Evolutionary conservation across 2,113 vertebrate genomes (phyloP).

Genomic region (Taxidea taxus): DNA sequence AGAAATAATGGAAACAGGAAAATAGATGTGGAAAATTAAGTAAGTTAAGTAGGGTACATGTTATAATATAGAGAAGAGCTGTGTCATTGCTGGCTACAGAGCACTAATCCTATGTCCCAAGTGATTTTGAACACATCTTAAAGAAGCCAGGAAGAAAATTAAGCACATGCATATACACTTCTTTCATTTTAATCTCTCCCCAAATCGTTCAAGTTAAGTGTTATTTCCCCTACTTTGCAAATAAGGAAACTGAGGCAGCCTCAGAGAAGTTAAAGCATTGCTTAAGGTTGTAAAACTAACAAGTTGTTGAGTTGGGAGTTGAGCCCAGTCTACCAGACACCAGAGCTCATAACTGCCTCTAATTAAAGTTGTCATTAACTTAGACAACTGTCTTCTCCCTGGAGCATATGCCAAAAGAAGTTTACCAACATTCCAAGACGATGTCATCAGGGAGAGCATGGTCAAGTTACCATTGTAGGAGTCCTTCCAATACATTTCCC

Average conservation of each 20-base stretch:
- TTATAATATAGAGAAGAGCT: neutral
- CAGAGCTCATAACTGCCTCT: neutral
- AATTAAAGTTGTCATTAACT: neutral
- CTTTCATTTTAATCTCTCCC: neutral
- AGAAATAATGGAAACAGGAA: neutral
- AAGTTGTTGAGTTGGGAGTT: neutral
- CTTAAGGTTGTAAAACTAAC: neutral
- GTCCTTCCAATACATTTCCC: slow-evolving; percentile 65
- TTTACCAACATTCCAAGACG: slow-evolving; percentile 60
- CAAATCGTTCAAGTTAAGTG: neutral
- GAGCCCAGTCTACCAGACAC: neutral
- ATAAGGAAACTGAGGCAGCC: slow-evolving; percentile 25
- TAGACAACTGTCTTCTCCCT: slow-evolving; percentile 48
- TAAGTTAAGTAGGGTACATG: neutral
- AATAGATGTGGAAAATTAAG: neutral
- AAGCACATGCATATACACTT: neutral
- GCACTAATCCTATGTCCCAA: neutral
- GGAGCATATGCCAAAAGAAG: slow-evolving; percentile 10
- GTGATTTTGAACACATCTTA: neutral
- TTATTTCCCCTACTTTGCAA: neutral
- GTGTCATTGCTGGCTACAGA: neutral
- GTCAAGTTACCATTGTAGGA: slow-evolving; percentile 59
- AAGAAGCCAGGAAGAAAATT: slow-evolving; percentile 11
- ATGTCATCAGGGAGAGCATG: slow-evolving; percentile 45
- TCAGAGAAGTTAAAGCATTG: neutral